These are phyloP conservation scores for Tenthredo distinguenda DNA, from an alignment of 2,888 invertebrate species.

Conservation along the genomic window DNA sequence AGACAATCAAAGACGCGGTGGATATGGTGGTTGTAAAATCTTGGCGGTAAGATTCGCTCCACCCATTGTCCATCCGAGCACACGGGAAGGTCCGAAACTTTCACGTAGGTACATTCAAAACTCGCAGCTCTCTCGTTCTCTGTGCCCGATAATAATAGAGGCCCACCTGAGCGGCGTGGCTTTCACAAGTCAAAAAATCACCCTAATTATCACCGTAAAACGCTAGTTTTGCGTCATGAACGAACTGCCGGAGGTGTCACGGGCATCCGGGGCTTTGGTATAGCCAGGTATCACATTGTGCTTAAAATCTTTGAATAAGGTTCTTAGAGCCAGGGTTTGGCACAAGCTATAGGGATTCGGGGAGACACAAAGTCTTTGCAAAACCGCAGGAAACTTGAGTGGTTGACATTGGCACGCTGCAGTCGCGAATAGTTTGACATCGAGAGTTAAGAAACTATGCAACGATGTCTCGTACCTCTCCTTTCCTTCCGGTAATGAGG, in stretches of 20 bases:
- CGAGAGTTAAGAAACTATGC: slow-evolving; percentile 42
- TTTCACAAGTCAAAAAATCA: slow-evolving; percentile 61
- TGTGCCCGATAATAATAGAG: slow-evolving; percentile 55
- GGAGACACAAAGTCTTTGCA: slow-evolving; percentile 10
- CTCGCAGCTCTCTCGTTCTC: neutral
- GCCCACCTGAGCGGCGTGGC: slow-evolving; percentile 61
- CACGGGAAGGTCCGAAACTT: slow-evolving; percentile 38
- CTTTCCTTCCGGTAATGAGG: slow-evolving; percentile 14
- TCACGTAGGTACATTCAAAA: slow-evolving; percentile 30
- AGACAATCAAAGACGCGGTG: slow-evolving; percentile 10
- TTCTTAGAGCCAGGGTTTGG: neutral
- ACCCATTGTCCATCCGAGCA: slow-evolving; percentile 47
- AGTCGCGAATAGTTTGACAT: slow-evolving; percentile 45
- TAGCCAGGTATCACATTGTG: neutral
- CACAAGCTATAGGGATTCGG: neutral
- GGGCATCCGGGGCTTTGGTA: slow-evolving; percentile 44
- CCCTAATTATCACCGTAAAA: slow-evolving; percentile 62
- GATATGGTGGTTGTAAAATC: slow-evolving; percentile 20
- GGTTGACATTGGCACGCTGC: slow-evolving; percentile 36
- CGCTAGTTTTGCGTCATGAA: slow-evolving; percentile 11
- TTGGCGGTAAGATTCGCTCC: slow-evolving; percentile 29
- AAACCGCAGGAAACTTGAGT: slow-evolving; percentile 14
- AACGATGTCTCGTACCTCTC: neutral
- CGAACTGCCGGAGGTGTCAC: slow-evolving; percentile 61
- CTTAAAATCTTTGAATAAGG: neutral